phyloP scores from a whole-genome alignment of 2,113 vertebrate species.

The Odobenus rosmarus region DNA sequence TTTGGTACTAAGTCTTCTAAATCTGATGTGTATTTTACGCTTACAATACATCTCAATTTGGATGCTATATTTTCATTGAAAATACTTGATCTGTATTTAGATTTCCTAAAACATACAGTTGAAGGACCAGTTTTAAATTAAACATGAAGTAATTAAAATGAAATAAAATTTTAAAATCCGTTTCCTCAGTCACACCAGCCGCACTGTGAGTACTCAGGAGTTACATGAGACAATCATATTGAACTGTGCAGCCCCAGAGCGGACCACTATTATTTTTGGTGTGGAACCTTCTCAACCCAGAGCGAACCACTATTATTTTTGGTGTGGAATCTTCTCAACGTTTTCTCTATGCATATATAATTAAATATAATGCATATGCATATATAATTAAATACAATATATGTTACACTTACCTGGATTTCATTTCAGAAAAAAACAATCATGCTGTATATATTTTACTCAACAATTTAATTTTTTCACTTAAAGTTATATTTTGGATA shows the following conservation, averaged over 20 bases:
- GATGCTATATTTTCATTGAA: background rate
- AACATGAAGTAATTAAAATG: slow-evolving; percentile 23
- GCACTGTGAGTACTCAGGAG: background rate
- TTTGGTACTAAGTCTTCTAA: background rate
- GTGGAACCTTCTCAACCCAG: background rate
- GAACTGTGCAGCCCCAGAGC: background rate
- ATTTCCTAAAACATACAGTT: slow-evolving; percentile 1
- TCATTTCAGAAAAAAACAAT: background rate
- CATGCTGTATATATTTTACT: background rate
- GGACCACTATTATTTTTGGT: background rate
- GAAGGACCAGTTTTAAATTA: background rate
- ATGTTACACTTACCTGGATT: background rate
- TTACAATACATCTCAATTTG: background rate
- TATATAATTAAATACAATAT: background rate
- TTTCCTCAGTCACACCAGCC: background rate
- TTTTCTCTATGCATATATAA: background rate
- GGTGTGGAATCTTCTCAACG: background rate
- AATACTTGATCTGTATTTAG: background rate
- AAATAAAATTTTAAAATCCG: background rate
- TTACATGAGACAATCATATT: too few species aligned
- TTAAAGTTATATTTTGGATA: background rate
- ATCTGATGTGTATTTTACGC: background rate
- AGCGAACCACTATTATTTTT: background rate
- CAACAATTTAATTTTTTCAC: background rate
- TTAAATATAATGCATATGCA: background rate